Evolutionary conservation across 2,797 vertebrate species (phyloP), one percentile per base, ranked within the genome.

Genomic region (Taeniopygia guttata): DNA sequence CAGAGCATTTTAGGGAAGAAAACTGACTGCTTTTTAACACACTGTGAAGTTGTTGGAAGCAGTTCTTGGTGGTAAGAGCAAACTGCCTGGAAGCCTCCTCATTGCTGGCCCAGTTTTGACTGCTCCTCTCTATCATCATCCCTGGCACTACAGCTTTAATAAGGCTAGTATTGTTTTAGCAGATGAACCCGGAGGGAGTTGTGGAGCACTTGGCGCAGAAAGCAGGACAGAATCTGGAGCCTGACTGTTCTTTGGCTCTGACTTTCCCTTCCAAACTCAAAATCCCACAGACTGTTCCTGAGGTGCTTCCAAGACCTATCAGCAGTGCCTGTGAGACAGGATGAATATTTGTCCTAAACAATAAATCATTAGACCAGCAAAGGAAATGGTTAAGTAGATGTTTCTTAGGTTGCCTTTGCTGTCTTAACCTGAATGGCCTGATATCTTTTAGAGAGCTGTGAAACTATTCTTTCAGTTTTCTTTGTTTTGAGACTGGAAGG

Each of bases 141-240:
- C n/a, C 12, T 81, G 74, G 51, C 69, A 81, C 23, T 55, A 60
- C 32, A 49, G 70, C 77, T 87, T 90, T 84, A 86, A 13, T 64
- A 81, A 86, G 66, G 67, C 19, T 32, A 36, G 32, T 54, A 52
- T 36, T 91, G 67, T 75, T 94, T 93, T 70, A 80, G 36, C 40
- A 67, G 45, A 63, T 82, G 51, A 84, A 67, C 23, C 48, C 59
- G 38, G 48, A 76, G 67, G 48, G 43, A 87, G 25, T 90, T 89
- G 45, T 73, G 32, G 73, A 84, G 73, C 80, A 67, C 62, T 54
- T 93, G 84, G 70, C 74, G 74, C n/a, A 30, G 69, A 79, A 91
- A 42, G 13, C 36, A 52, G 48, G 40, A 66, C 12, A 48, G 49
- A 66, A 40, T 79, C 60, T 70, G 29, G 77, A 82, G 27, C 48